Conservation (phyloP, 53 echinoderm and acorn worm genomes). For the Pentamera pediparva region DNA sequence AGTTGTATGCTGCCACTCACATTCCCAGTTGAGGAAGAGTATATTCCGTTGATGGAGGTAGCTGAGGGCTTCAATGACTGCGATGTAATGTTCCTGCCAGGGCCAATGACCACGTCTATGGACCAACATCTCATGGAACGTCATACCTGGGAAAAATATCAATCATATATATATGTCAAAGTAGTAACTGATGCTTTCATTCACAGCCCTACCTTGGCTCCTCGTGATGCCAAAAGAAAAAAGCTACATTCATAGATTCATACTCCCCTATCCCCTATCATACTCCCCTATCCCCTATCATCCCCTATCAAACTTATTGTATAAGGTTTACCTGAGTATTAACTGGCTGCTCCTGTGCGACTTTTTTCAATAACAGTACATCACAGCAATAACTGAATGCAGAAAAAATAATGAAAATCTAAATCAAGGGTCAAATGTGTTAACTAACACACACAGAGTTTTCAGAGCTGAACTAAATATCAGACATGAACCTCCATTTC, state of each 20-base stretch:
- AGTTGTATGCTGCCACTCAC: too few relatives aligned
- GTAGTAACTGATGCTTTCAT: neutral
- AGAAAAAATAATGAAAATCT: too few relatives aligned
- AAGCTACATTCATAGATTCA: neutral
- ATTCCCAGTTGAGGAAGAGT: constrained; percentile 20
- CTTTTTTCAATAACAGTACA: too few relatives aligned
- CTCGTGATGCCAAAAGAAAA: neutral
- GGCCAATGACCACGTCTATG: neutral
- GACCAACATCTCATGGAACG: neutral
- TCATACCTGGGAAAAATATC: constrained; percentile 2
- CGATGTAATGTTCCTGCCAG: constrained; percentile 1
- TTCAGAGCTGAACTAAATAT: too few relatives aligned
- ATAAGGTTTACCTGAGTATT: too few relatives aligned
- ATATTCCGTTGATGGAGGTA: constrained; percentile 13
- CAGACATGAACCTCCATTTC: too few relatives aligned
- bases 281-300: neutral
- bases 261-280: neutral
- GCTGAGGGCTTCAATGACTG: constrained; percentile 9
- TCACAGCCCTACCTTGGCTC: too few relatives aligned
- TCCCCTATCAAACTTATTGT: too few relatives aligned
- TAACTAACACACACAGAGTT: too few relatives aligned
- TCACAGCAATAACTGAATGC: too few relatives aligned
- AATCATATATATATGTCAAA: neutral
- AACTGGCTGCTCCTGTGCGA: too few relatives aligned
- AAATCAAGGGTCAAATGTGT: too few relatives aligned